Evolutionary conservation across 2,797 vertebrate species (phyloP).

Genomic region (Channallabes apus): DNA sequence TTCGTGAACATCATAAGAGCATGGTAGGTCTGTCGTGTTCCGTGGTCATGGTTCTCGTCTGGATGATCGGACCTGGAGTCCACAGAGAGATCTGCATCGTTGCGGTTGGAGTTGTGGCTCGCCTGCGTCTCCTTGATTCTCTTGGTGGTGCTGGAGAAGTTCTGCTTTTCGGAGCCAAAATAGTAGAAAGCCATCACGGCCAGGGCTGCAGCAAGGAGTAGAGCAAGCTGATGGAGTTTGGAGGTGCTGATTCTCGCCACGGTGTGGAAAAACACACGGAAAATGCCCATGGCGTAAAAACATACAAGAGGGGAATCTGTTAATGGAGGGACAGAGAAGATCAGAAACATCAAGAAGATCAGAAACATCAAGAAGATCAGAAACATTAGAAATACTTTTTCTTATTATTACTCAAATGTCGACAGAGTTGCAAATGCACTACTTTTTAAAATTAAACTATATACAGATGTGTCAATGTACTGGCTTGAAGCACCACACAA

Average conservation of each 20-base stretch:
- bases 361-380: background rate
- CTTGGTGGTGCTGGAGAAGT: slow-evolving; percentile 90
- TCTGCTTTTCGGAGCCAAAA: slow-evolving; percentile 85
- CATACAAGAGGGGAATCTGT: background rate
- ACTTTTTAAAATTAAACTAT: background rate
- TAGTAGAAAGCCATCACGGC: slow-evolving; percentile 93
- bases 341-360: background rate
- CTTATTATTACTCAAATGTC: background rate
- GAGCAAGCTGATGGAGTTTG: slow-evolving; percentile 82
- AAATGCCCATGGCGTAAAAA: slow-evolving; percentile 68
- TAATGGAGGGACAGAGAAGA: background rate
- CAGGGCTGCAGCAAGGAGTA: slow-evolving; percentile 80
- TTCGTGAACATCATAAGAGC: slow-evolving; percentile 93
- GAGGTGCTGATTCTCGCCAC: slow-evolving; percentile 80
- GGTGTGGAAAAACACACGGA: slow-evolving; percentile 65
- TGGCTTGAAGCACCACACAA: background rate
- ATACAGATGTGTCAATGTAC: background rate
- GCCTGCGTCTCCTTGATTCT: slow-evolving; percentile 82
- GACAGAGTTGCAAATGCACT: background rate
- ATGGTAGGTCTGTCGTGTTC: slow-evolving; percentile 69
- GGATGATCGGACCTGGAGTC: slow-evolving; percentile 63
- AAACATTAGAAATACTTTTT: background rate
- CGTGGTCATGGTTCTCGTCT: slow-evolving; percentile 29
- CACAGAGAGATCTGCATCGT: slow-evolving; percentile 73
- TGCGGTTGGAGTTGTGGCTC: slow-evolving; percentile 73